Evolutionary conservation across 1,140 invertebrate genomes (phyloP).

Genomic region (Saccostrea echinata): DNA sequence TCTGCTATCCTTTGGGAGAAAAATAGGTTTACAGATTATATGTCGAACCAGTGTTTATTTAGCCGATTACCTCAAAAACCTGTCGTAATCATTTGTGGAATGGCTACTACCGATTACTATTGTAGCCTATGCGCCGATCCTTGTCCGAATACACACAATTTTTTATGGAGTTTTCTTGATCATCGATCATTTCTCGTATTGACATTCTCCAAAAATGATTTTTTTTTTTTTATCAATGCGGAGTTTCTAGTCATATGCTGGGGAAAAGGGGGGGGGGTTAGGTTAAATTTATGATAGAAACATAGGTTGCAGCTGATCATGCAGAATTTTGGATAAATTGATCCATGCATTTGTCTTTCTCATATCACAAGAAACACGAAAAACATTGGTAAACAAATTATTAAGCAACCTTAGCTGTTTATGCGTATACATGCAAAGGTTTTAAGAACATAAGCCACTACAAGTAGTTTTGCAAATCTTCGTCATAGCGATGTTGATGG

Average conservation of each 20-base stretch:
- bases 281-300: too few relatives aligned
- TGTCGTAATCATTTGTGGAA: constrained; percentile 1
- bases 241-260: too few relatives aligned
- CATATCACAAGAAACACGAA: too few relatives aligned
- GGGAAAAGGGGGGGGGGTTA: too few relatives aligned
- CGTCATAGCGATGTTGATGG: constrained; percentile 5
- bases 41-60: constrained; percentile 18
- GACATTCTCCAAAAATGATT: not conserved
- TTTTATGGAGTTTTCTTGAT: not conserved
- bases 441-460: too few relatives aligned
- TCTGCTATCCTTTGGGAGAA: constrained; percentile 12
- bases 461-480: not conserved
- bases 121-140: not conserved
- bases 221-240: too few relatives aligned
- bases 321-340: too few relatives aligned
- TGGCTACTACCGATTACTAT: not conserved
- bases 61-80: constrained; percentile 27
- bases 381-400: too few relatives aligned
- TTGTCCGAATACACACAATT: constrained; percentile 1
- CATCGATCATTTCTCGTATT: not conserved
- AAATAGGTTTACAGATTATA: constrained; percentile 39
- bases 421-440: too few relatives aligned
- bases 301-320: too few relatives aligned
- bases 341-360: too few relatives aligned
- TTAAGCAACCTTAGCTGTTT: too few relatives aligned